Evolutionary conservation across 2,797 vertebrate genomes (phyloP), one percentile per base, ranked within the genome.

Genomic region (Malurus leucopterus): DNA sequence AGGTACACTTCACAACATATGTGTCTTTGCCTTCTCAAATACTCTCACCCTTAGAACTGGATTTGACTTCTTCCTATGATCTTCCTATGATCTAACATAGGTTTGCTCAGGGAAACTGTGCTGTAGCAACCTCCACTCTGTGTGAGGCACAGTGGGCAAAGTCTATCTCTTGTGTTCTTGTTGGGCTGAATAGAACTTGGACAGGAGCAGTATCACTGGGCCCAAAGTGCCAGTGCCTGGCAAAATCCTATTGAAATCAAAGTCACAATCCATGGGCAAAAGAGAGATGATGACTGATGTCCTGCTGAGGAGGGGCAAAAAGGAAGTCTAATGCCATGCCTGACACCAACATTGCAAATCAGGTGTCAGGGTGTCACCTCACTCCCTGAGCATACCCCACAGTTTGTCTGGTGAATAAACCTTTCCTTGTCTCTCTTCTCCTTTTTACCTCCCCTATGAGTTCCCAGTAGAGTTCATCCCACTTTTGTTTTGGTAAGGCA

Each of bases 81-180:
- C 36, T 36, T 36, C 36, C 36, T 36, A 36, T 36, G 20, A 38
- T 21, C 11, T 67, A n/a, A 57, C 1, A 0, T 2, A 40, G 51
- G 4, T 53, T 87, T 84, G 24, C 23, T 77, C 58, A 32, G 34
- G 64, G 23, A 40, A 73, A 61, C 27, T 36, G 17, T 4, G 0
- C 65, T 67, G n/a, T 34, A 41, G 34, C 24, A 57, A 46, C 17
- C 11, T 54, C 30, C 8, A 34, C 53, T 54, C 84, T 47, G 20
- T 2, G 1, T 18, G 59, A 51, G 36, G 36, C 36, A 36, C 36
- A 13, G 11, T 16, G 29, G 13, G 9, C 6, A 9, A 1, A 0
- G 5, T 57, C 29, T 69, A 9, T 62, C 40, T 69, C 32, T 44
- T 1, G 0, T 30, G 18, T 17, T 50, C 30, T 53, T 47, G 6